Evolutionary conservation across 2,888 invertebrate genomes (phyloP).

Genomic region (Eristalis tenax): DNA sequence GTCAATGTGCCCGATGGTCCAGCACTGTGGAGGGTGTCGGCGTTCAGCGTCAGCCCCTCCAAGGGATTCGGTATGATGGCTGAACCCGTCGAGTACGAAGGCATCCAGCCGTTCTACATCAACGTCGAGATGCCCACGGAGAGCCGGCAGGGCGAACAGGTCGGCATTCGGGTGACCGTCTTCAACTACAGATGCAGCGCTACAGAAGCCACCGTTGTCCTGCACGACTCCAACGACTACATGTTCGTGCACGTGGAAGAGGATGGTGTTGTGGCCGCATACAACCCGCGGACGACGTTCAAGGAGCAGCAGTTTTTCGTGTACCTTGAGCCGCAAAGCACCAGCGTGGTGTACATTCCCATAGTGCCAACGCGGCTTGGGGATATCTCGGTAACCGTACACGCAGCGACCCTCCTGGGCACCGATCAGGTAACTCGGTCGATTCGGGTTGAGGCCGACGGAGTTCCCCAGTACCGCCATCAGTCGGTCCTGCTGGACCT

Average conservation of each 20-base stretch:
- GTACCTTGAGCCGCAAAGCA: conserved; percentile 88
- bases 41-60: conserved; percentile 91
- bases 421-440: conserved; percentile 85
- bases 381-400: conserved; percentile 86
- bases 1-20: conserved; percentile 89
- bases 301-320: conserved; percentile 97
- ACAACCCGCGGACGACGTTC: conserved; percentile 91
- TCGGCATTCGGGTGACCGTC: conserved; percentile 92
- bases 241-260: conserved; percentile 94
- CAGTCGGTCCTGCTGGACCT: conserved; percentile 94
- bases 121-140: conserved; percentile 92
- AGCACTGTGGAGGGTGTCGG: conserved; percentile 93
- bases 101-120: conserved; percentile 94
- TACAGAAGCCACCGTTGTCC: conserved; percentile 90
- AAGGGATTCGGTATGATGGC: conserved; percentile 91
- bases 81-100: conserved; percentile 89
- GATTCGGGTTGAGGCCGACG: conserved; percentile 90
- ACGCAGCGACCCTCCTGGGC: conserved; percentile 87
- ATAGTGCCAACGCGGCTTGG: conserved; percentile 90
- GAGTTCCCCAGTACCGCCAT: conserved; percentile 92
- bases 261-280: conserved; percentile 89
- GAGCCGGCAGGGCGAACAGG: conserved; percentile 93
- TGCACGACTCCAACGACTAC: conserved; percentile 90
- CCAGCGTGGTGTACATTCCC: conserved; percentile 90
- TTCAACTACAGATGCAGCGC: conserved; percentile 93